Evolutionary conservation across 2,797 vertebrate species (phyloP).

Genomic region (Helarctos malayanus): DNA sequence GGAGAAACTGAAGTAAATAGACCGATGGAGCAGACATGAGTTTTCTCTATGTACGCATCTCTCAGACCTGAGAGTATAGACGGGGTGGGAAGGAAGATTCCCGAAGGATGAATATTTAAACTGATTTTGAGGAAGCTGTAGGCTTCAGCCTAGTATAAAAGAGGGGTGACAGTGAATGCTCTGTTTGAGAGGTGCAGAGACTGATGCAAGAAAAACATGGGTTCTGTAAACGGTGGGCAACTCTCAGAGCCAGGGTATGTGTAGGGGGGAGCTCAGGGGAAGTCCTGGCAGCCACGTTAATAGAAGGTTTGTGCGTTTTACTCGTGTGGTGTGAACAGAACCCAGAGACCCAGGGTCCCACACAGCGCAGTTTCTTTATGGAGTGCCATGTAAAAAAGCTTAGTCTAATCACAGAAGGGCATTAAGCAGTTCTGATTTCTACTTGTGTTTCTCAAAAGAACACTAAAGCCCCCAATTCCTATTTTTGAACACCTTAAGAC

Average conservation of each 20-base stretch:
- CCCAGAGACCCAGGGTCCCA: background rate
- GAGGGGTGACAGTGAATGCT: background rate
- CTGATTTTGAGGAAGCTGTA: background rate
- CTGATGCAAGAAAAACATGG: background rate
- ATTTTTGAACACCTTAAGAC: background rate
- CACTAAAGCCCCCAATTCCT: background rate
- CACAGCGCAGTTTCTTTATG: background rate
- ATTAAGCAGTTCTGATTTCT: background rate
- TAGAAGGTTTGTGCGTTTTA: background rate
- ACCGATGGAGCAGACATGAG: background rate
- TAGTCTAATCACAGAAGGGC: background rate
- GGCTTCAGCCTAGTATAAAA: background rate
- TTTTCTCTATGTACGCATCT: background rate
- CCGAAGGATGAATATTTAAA: background rate
- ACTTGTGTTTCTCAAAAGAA: constrained; percentile 5
- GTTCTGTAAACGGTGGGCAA: background rate
- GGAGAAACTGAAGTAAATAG: background rate
- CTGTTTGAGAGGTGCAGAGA: background rate
- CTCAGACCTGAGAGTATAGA: background rate
- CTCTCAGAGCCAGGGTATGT: background rate
- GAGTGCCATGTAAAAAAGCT: background rate
- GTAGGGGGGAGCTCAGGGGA: no score
- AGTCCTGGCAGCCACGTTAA: background rate
- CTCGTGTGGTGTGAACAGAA: background rate
- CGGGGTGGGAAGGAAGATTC: background rate